phyloP scores from a whole-genome alignment of 2,113 vertebrate genomes.

The Leptobrachium ailaonicum region DNA sequence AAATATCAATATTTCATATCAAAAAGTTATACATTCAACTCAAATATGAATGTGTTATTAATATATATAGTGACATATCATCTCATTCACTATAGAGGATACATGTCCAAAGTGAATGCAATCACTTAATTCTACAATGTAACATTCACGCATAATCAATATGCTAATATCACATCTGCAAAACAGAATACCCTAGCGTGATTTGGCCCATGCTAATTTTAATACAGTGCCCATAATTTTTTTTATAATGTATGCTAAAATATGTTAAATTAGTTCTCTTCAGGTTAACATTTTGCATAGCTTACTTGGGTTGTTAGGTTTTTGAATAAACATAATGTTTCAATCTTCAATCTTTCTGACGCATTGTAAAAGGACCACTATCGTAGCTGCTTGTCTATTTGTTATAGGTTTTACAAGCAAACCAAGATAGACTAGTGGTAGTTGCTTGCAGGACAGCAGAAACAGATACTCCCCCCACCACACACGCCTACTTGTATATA shows the following conservation, averaged over 20 bases:
- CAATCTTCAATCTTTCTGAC: too few relatives aligned
- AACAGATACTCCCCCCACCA: too few relatives aligned
- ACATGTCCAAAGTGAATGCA: neutral
- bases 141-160: neutral
- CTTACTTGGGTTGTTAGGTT: neutral
- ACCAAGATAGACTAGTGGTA: too few relatives aligned
- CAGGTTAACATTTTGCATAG: neutral
- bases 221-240: neutral
- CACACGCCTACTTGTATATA: too few relatives aligned
- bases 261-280: neutral
- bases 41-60: neutral
- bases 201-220: neutral
- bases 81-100: neutral
- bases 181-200: neutral
- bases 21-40: too few relatives aligned
- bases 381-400: too few relatives aligned
- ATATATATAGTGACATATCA: neutral
- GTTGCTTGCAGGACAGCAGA: too few relatives aligned
- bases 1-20: neutral
- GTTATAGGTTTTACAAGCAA: too few relatives aligned
- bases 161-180: neutral
- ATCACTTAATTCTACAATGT: neutral
- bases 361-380: too few relatives aligned
- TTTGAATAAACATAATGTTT: neutral
- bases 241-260: conserved; percentile 1